A percentile compares a stretch with the other conserved stretches of the same genome.
Conservation (phyloP, 2,888 invertebrate species). For the Epicampocera succincta region DNA sequence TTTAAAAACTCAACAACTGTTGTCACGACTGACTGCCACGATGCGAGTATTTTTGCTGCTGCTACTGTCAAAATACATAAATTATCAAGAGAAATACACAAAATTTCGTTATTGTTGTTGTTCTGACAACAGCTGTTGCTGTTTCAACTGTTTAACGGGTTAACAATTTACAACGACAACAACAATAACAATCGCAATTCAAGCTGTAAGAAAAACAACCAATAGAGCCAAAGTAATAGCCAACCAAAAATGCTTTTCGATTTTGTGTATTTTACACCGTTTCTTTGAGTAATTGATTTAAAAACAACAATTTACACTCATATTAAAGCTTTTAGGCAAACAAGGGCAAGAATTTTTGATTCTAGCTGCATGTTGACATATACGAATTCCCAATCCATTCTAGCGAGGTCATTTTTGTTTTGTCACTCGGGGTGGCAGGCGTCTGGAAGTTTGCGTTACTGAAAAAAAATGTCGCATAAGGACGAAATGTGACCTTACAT, state of each 20-base stretch:
- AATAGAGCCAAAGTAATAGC: conserved; percentile 32
- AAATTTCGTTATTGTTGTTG: conserved; percentile 39
- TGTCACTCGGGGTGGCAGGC: too few relatives aligned
- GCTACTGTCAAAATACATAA: conserved; percentile 57
- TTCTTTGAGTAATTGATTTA: not conserved
- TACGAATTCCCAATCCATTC: too few relatives aligned
- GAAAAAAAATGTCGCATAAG: too few relatives aligned
- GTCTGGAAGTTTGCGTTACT: too few relatives aligned
- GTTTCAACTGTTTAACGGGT: conserved; percentile 65
- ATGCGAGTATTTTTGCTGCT: conserved; percentile 9
- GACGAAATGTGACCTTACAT: too few relatives aligned
- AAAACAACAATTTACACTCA: too few relatives aligned
- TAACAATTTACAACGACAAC: conserved; percentile 38
- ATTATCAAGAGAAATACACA: conserved; percentile 68
- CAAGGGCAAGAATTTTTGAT: too few relatives aligned
- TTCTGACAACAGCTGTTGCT: conserved; percentile 67
- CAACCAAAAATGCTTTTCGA: conserved; percentile 60
- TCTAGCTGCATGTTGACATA: too few relatives aligned
- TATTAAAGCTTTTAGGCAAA: not conserved
- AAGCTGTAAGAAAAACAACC: conserved; percentile 25
- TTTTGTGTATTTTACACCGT: conserved; percentile 40
- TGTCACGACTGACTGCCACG: conserved; percentile 42
- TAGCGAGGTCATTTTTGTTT: too few relatives aligned
- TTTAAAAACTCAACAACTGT: conserved; percentile 64
- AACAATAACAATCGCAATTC: conserved; percentile 5